Evolutionary conservation across 1,140 invertebrate species (phyloP).

Genomic region (Portunus trituberculatus): DNA sequence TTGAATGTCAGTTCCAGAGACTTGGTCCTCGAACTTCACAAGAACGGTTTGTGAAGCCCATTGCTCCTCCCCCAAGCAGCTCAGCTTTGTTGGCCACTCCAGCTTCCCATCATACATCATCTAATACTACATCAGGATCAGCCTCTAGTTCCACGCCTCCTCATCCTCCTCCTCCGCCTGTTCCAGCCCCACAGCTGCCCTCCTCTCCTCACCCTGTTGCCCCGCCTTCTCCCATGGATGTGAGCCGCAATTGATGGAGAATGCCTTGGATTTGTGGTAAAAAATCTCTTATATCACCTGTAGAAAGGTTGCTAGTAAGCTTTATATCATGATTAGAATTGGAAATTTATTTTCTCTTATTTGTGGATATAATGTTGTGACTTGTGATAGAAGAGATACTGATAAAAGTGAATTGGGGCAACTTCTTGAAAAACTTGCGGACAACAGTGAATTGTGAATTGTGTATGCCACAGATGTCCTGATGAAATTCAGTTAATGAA

Average conservation of each 20-base stretch:
- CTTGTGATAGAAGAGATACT: constrained; percentile 59
- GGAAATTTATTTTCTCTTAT: constrained; percentile 42
- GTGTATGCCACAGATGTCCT: neutral
- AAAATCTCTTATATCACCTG: neutral
- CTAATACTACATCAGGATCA: constrained; percentile 44
- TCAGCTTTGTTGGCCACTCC: constrained; percentile 76
- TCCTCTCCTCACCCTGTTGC: constrained; percentile 73
- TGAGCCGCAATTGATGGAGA: constrained; percentile 74
- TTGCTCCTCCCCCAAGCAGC: constrained; percentile 82
- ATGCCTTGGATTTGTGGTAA: neutral
- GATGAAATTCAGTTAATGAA: neutral
- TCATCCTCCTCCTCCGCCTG: constrained; percentile 55
- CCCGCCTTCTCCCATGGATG: constrained; percentile 77
- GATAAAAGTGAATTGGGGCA: neutral
- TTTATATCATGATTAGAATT: constrained; percentile 49
- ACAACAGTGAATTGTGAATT: neutral
- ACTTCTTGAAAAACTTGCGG: neutral
- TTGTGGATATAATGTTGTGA: constrained; percentile 53
- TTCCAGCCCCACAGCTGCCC: constrained; percentile 61
- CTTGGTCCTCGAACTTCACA: constrained; percentile 66
- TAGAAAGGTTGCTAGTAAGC: constrained; percentile 55
- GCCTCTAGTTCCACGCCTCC: constrained; percentile 49
- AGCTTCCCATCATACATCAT: constrained; percentile 53
- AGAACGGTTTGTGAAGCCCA: constrained; percentile 90
- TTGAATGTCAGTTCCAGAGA: constrained; percentile 62